Base-by-base conservation (phyloP, 2,888 invertebrate species). In the Trichacis sp. region DNA sequence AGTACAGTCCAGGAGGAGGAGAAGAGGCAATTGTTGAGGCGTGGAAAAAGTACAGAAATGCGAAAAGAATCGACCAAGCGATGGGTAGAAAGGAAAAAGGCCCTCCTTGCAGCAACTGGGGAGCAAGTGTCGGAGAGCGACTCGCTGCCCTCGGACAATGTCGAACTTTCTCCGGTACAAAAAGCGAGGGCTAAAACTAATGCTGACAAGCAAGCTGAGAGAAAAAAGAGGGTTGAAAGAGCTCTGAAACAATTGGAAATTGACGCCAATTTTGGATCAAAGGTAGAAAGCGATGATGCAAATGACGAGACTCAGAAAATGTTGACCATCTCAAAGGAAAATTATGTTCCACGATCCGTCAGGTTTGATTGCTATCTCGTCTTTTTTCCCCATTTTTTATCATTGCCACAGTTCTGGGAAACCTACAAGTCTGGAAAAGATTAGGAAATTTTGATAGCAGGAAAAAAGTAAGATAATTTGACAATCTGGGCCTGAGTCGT, bases 61-160 rank as follows among this genome's bases (percentile, higher is more conserved):
- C 71, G 83, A 18, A 77, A 75, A 58, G 82, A 79, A 5, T 83
- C 77, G 2, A 82, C 82, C 0, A 81, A 81, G 64, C 80, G 84
- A 29, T 84, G 83, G 83, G 81, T 78, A 0, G 83, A 78, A 1
- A 75, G 84, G n/a, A 83, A 84, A 49, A 81, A 77, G 30, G 83
- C 83, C 0, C 67, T 82, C 2, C 65, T 82, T 19, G 83, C 79
- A 3, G 81, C 82, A 1, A 81, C 77, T 4, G 83, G 83, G 1
- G 77, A 81, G 50, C 69, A 72, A 6, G 74, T 73, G 1, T 79
- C 82, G 0, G 84, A 84, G 48, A 80, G 80, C 14, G 84, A 84
- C 46, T 83, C 83, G 0, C 65, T 73, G 36, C 73, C 49, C 14
- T 79, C 81, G 0, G 82, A 80, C 17, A 76, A 77, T 2, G 58